Conservation (phyloP, 1,140 invertebrate genomes). For the Lepidurus apus region DNA sequence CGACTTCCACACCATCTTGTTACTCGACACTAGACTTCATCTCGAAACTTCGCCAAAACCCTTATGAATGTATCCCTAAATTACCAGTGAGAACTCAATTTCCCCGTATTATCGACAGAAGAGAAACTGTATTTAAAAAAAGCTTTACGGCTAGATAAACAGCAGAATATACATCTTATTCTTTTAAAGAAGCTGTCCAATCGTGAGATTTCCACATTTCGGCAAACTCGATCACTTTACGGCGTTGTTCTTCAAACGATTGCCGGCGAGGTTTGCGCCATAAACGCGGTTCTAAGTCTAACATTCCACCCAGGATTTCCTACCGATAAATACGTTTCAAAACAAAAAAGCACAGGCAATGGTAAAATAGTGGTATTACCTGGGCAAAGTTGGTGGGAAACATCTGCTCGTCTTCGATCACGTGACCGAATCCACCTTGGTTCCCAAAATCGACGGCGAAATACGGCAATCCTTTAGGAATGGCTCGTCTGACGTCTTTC, state of each 20-base stretch:
- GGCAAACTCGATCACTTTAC: slow-evolving; percentile 61
- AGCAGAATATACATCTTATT: neutral
- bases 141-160: neutral
- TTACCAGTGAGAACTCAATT: too few relatives aligned
- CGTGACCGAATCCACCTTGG: slow-evolving; percentile 86
- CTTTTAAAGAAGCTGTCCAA: slow-evolving; percentile 40
- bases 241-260: slow-evolving; percentile 61
- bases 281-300: slow-evolving; percentile 74
- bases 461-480: slow-evolving; percentile 92
- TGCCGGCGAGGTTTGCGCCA: slow-evolving; percentile 78
- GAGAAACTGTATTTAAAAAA: neutral
- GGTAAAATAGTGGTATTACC: slow-evolving; percentile 48
- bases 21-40: neutral
- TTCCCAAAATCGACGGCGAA: slow-evolving; percentile 89
- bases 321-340: slow-evolving; percentile 43
- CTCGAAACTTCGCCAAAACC: neutral
- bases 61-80: neutral
- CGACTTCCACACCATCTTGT: neutral
- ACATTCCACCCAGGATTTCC: slow-evolving; percentile 92
- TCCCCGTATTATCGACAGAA: neutral
- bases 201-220: slow-evolving; percentile 61
- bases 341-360: slow-evolving; percentile 31
- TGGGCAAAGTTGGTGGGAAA: slow-evolving; percentile 89
- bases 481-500: slow-evolving; percentile 66
- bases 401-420: slow-evolving; percentile 85